Evolutionary conservation across 1,140 invertebrate species (phyloP).

Genomic region (Drosophila pallidifrons): DNA sequence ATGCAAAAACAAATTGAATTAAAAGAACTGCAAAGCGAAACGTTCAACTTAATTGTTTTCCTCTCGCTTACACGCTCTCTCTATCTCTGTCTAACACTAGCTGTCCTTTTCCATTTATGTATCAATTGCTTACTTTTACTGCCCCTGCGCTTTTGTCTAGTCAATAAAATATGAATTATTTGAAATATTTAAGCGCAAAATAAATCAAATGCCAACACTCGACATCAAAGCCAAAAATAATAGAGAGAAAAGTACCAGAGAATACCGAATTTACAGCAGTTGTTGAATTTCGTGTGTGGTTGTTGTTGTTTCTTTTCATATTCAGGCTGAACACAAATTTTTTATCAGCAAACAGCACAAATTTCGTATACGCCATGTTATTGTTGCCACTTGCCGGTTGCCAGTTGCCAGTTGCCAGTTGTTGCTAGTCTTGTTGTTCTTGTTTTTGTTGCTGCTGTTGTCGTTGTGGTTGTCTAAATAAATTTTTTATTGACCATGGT

Average conservation of each 20-base stretch:
- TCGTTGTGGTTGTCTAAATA: conserved; percentile 76
- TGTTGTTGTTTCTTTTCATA: conserved; percentile 11
- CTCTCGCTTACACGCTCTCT: conserved; percentile 6
- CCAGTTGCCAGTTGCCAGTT: conserved; percentile 32
- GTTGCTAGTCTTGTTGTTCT: conserved; percentile 30
- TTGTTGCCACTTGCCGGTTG: conserved; percentile 33
- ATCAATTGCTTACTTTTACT: conserved; percentile 23
- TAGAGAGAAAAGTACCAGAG: conserved; percentile 11
- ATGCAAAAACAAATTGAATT: conserved; percentile 63
- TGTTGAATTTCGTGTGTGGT: conserved; percentile 14
- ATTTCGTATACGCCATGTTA: conserved; percentile 51
- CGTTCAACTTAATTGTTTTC: conserved; percentile 60
- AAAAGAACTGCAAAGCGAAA: conserved; percentile 45
- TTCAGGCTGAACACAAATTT: conserved; percentile 39
- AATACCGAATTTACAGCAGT: conserved; percentile 33
- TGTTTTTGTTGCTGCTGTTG: conserved; percentile 44
- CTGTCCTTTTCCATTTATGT: neutral
- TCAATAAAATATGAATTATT: conserved; percentile 80
- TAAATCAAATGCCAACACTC: conserved; percentile 77
- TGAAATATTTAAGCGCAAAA: conserved; percentile 73
- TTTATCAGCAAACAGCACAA: conserved; percentile 66
- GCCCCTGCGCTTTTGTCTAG: conserved; percentile 44
- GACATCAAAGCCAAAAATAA: conserved; percentile 48
- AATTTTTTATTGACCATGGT: conserved; percentile 83
- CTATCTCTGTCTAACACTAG: neutral